These are phyloP conservation scores for Didymodactylos carnosus DNA, from an alignment of 2,888 invertebrate species.

Conservation along the genomic window DNA sequence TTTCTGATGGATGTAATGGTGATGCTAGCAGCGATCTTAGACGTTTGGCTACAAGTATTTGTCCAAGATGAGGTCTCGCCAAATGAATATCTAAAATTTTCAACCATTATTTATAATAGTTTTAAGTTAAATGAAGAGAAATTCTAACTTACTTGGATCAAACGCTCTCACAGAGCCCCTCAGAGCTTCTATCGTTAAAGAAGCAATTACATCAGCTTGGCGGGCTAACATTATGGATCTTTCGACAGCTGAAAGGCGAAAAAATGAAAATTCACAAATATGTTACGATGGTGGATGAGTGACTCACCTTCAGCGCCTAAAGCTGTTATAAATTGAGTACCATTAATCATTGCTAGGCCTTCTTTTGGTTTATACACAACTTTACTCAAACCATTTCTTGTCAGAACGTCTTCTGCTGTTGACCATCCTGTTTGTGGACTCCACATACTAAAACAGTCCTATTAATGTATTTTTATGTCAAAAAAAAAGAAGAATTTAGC, in stretches of 20 bases:
- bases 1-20: constrained; percentile 44
- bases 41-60: constrained; percentile 42
- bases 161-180: constrained; percentile 48
- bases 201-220: constrained; percentile 47
- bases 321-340: constrained; percentile 48
- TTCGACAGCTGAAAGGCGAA: constrained; percentile 38
- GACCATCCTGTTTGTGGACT: constrained; percentile 46
- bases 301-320: constrained; percentile 43
- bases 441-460: too few relatives aligned
- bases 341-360: constrained; percentile 47
- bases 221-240: constrained; percentile 41
- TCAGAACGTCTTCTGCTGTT: constrained; percentile 41
- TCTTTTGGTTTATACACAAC: constrained; percentile 45
- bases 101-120: constrained; percentile 17
- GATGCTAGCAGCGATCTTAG: constrained; percentile 45
- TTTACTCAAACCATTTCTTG: constrained; percentile 41
- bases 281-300: background rate
- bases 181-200: constrained; percentile 45
- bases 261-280: too few relatives aligned
- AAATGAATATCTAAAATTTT: constrained; percentile 41
- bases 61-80: constrained; percentile 46
- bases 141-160: constrained; percentile 36
- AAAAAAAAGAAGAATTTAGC: too few relatives aligned
- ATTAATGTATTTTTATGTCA: too few relatives aligned
- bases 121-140: constrained; percentile 33